Conservation (phyloP, 2,888 invertebrate genomes). For the Ametastegia equiseti region DNA sequence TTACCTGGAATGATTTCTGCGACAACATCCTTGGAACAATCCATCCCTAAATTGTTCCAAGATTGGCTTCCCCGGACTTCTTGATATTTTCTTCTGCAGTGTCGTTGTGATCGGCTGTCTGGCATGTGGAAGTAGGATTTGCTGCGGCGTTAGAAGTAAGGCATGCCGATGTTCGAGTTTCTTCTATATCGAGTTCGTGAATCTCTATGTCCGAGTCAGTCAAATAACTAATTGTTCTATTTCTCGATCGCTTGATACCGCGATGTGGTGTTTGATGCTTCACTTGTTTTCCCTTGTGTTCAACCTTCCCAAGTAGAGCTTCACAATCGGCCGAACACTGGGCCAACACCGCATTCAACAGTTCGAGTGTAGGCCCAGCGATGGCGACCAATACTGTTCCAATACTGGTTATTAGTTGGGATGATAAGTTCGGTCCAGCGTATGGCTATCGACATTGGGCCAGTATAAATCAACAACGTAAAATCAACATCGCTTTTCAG, state of each 20-base stretch:
- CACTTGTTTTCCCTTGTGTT: not conserved
- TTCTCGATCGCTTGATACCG: constrained; percentile 2
- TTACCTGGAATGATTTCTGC: constrained; percentile 16
- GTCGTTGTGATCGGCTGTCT: not conserved
- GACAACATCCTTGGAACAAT: constrained; percentile 17
- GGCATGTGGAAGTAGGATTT: not conserved
- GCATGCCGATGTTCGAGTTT: not conserved
- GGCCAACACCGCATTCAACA: too few relatives aligned
- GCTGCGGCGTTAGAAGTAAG: not conserved
- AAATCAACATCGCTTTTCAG: too few relatives aligned
- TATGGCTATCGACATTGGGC: too few relatives aligned
- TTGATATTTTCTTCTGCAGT: not conserved
- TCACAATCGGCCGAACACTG: too few relatives aligned
- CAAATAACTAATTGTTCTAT: not conserved
- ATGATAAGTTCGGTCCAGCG: too few relatives aligned
- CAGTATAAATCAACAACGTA: too few relatives aligned
- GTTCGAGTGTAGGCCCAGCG: too few relatives aligned
- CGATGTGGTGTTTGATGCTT: not conserved
- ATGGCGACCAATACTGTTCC: too few relatives aligned
- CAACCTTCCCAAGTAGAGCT: too few relatives aligned
- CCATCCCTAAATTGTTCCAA: constrained; percentile 30
- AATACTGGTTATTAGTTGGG: too few relatives aligned
- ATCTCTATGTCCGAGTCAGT: constrained; percentile 13
- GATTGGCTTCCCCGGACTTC: constrained; percentile 24
- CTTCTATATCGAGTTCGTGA: not conserved